These are phyloP conservation scores for Peromyscus californicus DNA, from an alignment of 2,113 vertebrate species.

Conservation along the genomic window DNA sequence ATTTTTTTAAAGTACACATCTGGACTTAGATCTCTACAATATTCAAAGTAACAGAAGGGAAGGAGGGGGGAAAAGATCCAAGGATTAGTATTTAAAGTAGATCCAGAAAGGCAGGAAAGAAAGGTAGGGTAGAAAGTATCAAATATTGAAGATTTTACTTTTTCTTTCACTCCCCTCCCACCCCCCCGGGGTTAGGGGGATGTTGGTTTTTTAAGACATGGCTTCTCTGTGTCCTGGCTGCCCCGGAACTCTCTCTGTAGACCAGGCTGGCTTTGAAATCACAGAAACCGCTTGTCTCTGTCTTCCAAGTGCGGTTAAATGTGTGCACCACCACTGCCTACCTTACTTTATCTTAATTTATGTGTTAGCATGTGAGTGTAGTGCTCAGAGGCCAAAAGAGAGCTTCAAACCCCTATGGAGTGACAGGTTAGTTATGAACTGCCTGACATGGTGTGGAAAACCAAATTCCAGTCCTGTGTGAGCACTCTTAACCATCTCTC, in stretches of 20 bases:
- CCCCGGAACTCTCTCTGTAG: too few species aligned
- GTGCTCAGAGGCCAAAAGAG: neutral
- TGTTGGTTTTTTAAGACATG: too few species aligned
- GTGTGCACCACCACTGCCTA: too few species aligned
- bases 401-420: neutral
- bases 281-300: too few species aligned
- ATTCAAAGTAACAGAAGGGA: neutral
- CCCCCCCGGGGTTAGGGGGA: too few species aligned
- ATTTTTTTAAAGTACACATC: neutral
- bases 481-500: neutral
- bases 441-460: neutral
- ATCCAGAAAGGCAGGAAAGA: neutral
- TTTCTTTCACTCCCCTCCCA: too few species aligned
- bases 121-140: neutral
- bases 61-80: neutral
- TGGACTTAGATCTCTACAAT: constrained; percentile 10
- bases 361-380: neutral
- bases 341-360: neutral
- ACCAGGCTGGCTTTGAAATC: too few species aligned
- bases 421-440: neutral
- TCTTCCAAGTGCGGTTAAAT: too few species aligned
- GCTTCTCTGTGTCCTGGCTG: too few species aligned
- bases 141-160: neutral
- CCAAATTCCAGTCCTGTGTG: neutral
- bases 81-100: constrained; percentile 27